phyloP scores from a whole-genome alignment of 2,797 vertebrate species.

The Hoplostethus mediterraneus region DNA sequence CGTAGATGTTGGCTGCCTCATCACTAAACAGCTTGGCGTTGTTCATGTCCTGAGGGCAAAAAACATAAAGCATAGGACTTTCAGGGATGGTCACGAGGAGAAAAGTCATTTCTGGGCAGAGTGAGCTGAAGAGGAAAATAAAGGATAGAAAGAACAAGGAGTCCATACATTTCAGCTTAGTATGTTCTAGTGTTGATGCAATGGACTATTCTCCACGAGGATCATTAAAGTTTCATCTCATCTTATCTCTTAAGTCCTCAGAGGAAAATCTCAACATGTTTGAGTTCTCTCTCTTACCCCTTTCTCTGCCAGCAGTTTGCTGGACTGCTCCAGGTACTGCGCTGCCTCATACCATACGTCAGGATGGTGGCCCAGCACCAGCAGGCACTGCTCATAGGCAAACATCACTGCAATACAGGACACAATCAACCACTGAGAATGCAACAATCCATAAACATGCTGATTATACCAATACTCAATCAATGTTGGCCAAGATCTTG shows the following conservation, averaged over 20 bases:
- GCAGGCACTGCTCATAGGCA: constrained; percentile 98
- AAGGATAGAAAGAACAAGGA: no score
- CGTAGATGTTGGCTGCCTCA: constrained; percentile 99
- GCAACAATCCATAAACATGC: background rate
- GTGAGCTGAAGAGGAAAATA: no score
- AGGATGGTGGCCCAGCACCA: constrained; percentile 98
- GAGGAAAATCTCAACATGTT: background rate
- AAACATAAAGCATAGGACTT: no score
- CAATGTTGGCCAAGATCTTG: background rate
- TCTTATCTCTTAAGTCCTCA: background rate
- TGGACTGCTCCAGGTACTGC: constrained; percentile 98
- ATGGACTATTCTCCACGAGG: no score
- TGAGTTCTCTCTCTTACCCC: constrained; percentile 85
- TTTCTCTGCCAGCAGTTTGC: constrained; percentile 97
- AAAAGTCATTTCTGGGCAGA: no score
- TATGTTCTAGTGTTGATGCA: no score
- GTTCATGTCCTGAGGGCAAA: constrained; percentile 94
- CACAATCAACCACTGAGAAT: constrained; percentile 15
- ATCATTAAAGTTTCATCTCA: no score
- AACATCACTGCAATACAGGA: constrained; percentile 93
- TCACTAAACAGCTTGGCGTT: constrained; percentile 99
- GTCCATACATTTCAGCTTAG: no score
- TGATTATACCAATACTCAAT: background rate
- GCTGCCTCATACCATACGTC: constrained; percentile 99
- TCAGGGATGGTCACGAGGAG: no score